These are phyloP conservation scores for Phalacrocorax carbo DNA, from an alignment of 2,113 vertebrate species.

Conservation along the genomic window DNA sequence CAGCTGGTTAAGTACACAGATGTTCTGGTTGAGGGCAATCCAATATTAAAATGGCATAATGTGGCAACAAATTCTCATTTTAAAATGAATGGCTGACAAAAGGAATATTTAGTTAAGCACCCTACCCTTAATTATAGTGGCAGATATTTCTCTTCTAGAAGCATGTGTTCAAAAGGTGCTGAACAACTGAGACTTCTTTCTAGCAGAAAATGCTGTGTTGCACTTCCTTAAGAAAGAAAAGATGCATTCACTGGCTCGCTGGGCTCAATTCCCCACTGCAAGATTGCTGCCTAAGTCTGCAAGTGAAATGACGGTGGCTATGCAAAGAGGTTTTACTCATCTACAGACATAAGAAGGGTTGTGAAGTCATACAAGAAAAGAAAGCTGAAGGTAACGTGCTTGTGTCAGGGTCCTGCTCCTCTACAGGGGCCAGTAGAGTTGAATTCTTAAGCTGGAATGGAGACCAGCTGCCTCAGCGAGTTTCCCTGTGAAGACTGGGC, in stretches of 20 bases:
- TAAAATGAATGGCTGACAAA: constrained; percentile 7
- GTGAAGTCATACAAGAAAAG: neutral
- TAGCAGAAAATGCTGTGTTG: constrained; percentile 17
- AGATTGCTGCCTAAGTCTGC: neutral
- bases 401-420: neutral
- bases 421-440: neutral
- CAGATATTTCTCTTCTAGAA: constrained; percentile 13
- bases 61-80: neutral
- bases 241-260: neutral
- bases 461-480: neutral
- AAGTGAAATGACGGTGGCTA: neutral
- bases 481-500: neutral
- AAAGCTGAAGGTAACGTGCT: neutral
- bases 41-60: constrained; percentile 4
- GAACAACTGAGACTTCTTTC: neutral
- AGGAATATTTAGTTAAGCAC: constrained; percentile 13
- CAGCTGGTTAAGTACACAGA: constrained; percentile 46
- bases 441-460: neutral
- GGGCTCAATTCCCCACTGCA: neutral
- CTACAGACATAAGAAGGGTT: neutral
- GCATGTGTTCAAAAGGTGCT: neutral
- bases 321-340: neutral
- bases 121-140: neutral
- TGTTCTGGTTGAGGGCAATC: constrained; percentile 25
- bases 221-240: neutral